Evolutionary conservation across 2,888 invertebrate species (phyloP), one percentile per base, ranked within the genome.

Genomic region (Koerneria pararmatus): DNA sequence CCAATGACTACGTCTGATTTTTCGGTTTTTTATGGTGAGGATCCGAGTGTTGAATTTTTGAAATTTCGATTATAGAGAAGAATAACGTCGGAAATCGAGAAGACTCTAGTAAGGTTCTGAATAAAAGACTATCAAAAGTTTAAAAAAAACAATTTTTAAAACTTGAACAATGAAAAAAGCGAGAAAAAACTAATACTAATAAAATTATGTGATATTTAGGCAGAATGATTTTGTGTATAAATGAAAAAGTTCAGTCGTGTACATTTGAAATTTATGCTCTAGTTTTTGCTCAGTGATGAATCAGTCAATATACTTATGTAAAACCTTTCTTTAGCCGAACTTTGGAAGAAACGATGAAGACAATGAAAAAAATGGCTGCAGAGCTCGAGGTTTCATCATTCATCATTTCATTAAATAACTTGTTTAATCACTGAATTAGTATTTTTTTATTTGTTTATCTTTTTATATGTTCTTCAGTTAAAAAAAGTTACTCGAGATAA

Each of bases 341-440:
- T 51, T 72, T 85, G 32, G 85, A 85, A 66, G 84, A 85, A 71
- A 84, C 84, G 5, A 85, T 84, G 15, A 80, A 80, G 15, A 83
- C 76, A 54, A 68, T 85, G 72, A 83, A 84, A 72, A 79, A 77
- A 65, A 80, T 83, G 72, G 82, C 84, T 0, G 71, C 69, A 27
- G 80, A 80, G 46, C 58, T 82, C 54, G 81, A 82, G 58, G 69
- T 74, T 11, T 15, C n/a, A 5, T 35, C 6, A 22, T 34, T 58
- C 29, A 59, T 11, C 37, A 59, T 24, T 24, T 37, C 27, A 31
- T 59, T 59, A 19, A 41, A n/a, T 59, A 22, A 6, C 32, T 46
- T 46, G 46, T n/a, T 15, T 46, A 46, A 11, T n/a, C n/a, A n/a
- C n/a, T n/a, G 19, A 46, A 46, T 15, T 46, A 46, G 19, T 46